Evolutionary conservation across 2,797 vertebrate genomes (phyloP).

Genomic region (Leuciscus waleckii): DNA sequence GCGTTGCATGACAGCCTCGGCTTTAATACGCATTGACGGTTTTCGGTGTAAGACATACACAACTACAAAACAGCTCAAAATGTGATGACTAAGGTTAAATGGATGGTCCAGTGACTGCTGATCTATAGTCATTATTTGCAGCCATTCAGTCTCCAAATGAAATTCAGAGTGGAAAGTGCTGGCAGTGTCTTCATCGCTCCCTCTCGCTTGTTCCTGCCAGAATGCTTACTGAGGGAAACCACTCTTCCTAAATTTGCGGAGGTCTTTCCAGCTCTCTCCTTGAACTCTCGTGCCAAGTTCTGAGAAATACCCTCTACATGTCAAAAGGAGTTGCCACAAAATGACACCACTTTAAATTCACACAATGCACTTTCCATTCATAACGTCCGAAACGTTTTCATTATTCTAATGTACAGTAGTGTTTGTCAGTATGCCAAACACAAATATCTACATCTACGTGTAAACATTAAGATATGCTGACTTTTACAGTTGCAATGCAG

Average conservation of each 20-base stretch:
- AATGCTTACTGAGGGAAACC: constrained; percentile 44
- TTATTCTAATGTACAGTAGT: constrained; percentile 19
- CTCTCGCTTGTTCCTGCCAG: constrained; percentile 23
- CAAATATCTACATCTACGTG: not conserved
- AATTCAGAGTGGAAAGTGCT: constrained; percentile 71
- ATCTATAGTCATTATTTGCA: constrained; percentile 20
- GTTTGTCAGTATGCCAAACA: constrained; percentile 13
- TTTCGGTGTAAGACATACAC: constrained; percentile 36
- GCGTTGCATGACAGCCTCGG: constrained; percentile 17
- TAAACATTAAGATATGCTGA: not conserved
- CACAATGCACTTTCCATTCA: constrained; percentile 15
- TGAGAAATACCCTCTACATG: constrained; percentile 19
- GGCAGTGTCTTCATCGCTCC: constrained; percentile 34
- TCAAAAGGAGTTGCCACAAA: constrained; percentile 14
- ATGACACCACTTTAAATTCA: constrained; percentile 18
- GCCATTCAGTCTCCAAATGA: constrained; percentile 45
- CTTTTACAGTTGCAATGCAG: not conserved
- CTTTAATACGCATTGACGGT: constrained; percentile 37
- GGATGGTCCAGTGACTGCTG: constrained; percentile 21
- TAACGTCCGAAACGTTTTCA: not conserved
- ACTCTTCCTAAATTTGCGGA: constrained; percentile 33
- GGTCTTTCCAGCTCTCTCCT: constrained; percentile 42
- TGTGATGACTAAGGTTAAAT: constrained; percentile 31
- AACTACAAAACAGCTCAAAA: constrained; percentile 19
- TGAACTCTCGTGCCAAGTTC: constrained; percentile 5